Conservation (phyloP, 2,113 vertebrate genomes). For the Xenopus laevis region DNA sequence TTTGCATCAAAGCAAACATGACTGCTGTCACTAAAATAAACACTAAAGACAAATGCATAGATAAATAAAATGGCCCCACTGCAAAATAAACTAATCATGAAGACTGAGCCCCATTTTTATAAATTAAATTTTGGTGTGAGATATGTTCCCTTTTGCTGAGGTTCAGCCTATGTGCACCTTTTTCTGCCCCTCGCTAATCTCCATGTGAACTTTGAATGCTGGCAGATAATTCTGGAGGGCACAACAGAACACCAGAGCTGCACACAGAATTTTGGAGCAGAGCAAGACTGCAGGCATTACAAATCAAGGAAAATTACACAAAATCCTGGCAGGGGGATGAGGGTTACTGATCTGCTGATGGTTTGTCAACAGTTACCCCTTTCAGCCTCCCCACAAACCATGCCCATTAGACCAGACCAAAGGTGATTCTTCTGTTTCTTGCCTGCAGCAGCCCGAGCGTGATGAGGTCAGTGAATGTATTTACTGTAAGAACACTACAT, state of each 20-base stretch:
- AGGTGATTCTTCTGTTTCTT: constrained; percentile 17
- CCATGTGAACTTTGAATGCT: neutral
- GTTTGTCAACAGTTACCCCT: constrained; percentile 25
- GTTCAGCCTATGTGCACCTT: no score
- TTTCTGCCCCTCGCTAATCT: neutral
- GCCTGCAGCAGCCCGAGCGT: neutral
- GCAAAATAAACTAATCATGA: no score
- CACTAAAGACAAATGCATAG: no score
- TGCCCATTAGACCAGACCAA: neutral
- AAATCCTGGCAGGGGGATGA: constrained; percentile 21
- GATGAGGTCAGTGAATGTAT: constrained; percentile 1
- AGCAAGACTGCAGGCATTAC: neutral
- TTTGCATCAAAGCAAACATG: no score
- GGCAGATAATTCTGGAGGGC: neutral
- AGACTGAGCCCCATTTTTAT: no score
- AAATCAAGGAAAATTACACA: constrained; percentile 27
- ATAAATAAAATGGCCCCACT: no score
- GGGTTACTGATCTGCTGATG: constrained; percentile 16
- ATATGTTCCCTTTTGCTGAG: no score
- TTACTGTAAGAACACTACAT: neutral
- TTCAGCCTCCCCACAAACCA: constrained; percentile 15
- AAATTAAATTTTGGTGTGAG: no score
- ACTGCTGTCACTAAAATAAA: no score
- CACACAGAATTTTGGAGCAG: constrained; percentile 18
- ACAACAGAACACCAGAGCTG: neutral